Percentiles rank a stretch among this genome's conserved stretches.
Conservation (phyloP, 2,797 vertebrate genomes). For the Calcarius lapponicus region DNA sequence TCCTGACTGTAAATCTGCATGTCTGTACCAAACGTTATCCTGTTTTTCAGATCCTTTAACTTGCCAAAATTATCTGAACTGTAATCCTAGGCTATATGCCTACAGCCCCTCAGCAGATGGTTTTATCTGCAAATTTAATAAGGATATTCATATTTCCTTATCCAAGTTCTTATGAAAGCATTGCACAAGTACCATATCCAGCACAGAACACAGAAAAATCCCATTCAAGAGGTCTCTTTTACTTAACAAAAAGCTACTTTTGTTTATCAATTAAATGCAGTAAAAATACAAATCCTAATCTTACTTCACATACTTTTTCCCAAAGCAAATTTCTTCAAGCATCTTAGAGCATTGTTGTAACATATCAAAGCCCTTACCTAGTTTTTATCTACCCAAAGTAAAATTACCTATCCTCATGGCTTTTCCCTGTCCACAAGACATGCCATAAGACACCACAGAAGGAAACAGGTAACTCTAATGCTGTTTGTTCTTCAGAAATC, state of each 20-base stretch:
- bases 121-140: neutral
- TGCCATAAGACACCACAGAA: neutral
- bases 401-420: neutral
- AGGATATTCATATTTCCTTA: neutral
- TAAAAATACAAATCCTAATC: neutral
- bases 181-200: neutral
- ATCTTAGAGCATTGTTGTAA: neutral
- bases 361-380: neutral
- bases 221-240: neutral
- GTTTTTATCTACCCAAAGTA: neutral
- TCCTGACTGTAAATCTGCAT: neutral
- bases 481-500: neutral
- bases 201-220: neutral
- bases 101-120: neutral
- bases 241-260: neutral
- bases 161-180: neutral
- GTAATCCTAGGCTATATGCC: neutral
- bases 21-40: neutral
- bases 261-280: neutral
- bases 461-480: neutral
- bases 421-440: neutral
- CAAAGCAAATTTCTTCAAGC: neutral
- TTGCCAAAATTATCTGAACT: neutral
- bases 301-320: neutral
- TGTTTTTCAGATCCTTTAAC: neutral